Evolutionary conservation across 2,797 vertebrate genomes (phyloP).

Genomic region (Australoheros facetus): DNA sequence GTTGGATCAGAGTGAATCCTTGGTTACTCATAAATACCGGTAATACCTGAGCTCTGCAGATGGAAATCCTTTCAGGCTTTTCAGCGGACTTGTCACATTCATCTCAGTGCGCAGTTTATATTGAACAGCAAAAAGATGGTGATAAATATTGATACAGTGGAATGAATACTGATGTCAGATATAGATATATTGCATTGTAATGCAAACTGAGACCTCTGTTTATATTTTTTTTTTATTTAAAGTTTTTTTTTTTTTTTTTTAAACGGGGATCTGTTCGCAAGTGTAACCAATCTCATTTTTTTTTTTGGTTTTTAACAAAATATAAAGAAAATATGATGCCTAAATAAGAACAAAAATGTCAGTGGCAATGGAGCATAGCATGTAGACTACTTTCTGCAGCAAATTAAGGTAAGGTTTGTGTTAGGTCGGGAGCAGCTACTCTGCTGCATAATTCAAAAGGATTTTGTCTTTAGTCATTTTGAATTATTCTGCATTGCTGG

Average conservation of each 20-base stretch:
- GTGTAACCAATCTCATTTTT: neutral
- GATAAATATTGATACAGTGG: slow-evolving; percentile 17
- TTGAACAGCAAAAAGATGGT: slow-evolving; percentile 15
- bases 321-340: neutral
- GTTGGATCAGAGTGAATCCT: slow-evolving; percentile 28
- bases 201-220: neutral
- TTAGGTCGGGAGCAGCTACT: neutral
- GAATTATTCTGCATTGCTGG: slow-evolving; percentile 1
- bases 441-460: slow-evolving; percentile 2
- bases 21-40: slow-evolving; percentile 41
- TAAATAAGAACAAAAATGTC: neutral
- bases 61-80: slow-evolving; percentile 34
- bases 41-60: slow-evolving; percentile 26
- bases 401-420: neutral
- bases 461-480: neutral
- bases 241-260: neutral
- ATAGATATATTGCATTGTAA: neutral
- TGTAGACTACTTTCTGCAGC: neutral
- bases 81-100: slow-evolving; percentile 21
- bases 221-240: neutral
- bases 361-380: neutral
- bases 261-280: neutral
- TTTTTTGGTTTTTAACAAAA: neutral
- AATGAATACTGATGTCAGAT: slow-evolving; percentile 2
- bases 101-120: slow-evolving; percentile 27